phyloP scores from a whole-genome alignment of 2,797 vertebrate species.

The Cyclura pinguis region DNA sequence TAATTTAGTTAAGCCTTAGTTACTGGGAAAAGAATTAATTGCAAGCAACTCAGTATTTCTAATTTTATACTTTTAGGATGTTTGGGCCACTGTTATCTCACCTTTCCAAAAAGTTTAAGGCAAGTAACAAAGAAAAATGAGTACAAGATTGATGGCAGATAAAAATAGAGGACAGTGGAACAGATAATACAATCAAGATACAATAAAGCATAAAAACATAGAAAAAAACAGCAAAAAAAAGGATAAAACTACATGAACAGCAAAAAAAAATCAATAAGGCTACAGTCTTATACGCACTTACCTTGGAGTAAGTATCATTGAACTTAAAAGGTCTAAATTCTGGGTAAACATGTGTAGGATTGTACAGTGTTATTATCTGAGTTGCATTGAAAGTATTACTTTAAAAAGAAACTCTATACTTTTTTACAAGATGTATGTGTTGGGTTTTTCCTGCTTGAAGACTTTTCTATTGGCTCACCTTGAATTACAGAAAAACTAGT shows the following conservation, averaged over 20 bases:
- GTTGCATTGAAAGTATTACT: neutral
- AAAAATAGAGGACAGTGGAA: neutral
- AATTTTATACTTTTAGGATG: neutral
- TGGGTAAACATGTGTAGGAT: neutral
- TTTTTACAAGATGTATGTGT: neutral
- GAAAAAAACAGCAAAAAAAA: neutral
- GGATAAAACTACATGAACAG: neutral
- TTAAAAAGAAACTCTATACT: neutral
- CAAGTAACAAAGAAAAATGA: neutral
- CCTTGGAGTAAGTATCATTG: neutral
- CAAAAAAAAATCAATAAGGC: neutral
- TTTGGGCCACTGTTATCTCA: neutral
- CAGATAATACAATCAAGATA: neutral
- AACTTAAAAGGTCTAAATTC: neutral
- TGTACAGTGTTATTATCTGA: neutral
- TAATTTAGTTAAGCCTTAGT: too few relatives aligned
- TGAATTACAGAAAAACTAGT: neutral
- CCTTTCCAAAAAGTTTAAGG: neutral
- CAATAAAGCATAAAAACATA: neutral
- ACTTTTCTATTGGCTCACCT: neutral
- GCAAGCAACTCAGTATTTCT: too few relatives aligned
- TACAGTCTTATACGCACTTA: neutral
- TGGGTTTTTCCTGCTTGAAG: neutral
- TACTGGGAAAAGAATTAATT: too few relatives aligned
- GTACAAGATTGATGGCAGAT: neutral